These are phyloP conservation scores for Drosophila tanythrix DNA, from an alignment of 2,888 invertebrate species.

Conservation along the genomic window DNA sequence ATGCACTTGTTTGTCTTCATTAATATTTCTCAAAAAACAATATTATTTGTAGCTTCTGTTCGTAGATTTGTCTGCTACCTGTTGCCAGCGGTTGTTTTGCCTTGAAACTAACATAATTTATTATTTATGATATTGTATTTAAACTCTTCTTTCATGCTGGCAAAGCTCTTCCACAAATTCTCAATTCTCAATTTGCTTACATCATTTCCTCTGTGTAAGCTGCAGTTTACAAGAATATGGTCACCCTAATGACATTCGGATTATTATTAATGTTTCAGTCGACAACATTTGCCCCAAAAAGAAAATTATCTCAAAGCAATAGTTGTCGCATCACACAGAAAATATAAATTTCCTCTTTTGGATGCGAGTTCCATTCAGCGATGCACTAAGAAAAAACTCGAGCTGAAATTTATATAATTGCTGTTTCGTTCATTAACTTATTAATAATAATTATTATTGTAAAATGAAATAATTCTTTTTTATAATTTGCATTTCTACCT, in stretches of 20 bases:
- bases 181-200: constrained; percentile 16
- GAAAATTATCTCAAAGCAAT: constrained; percentile 1
- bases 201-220: constrained; percentile 26
- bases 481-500: neutral
- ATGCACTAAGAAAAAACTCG: neutral
- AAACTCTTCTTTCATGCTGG: neutral
- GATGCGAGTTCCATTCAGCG: constrained; percentile 4
- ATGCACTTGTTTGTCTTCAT: neutral
- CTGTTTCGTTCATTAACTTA: neutral
- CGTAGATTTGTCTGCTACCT: neutral
- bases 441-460: neutral
- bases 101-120: neutral
- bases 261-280: constrained; percentile 8
- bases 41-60: neutral
- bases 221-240: constrained; percentile 18
- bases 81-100: neutral
- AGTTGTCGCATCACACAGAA: constrained; percentile 33
- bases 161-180: neutral
- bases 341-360: constrained; percentile 47
- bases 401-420: neutral
- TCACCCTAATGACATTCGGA: constrained; percentile 19
- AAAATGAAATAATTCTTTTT: neutral
- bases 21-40: neutral
- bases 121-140: neutral
- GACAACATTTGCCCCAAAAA: constrained; percentile 7